These are phyloP conservation scores for Lithobates pipiens DNA, from an alignment of 2,797 vertebrate species.

Conservation along the genomic window DNA sequence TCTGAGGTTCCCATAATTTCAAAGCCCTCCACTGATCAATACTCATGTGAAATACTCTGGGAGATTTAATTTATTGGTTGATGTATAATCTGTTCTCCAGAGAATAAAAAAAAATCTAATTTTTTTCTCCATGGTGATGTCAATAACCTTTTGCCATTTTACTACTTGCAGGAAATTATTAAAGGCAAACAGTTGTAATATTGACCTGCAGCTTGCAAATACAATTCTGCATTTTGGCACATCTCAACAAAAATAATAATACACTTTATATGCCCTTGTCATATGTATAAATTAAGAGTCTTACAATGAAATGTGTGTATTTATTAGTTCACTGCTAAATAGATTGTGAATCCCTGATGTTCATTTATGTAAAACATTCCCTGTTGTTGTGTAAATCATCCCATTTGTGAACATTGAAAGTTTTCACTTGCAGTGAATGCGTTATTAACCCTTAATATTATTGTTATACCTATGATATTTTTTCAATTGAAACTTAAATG, in stretches of 20 bases:
- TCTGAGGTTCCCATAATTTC: slow-evolving; percentile 22
- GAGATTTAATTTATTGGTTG: slow-evolving; percentile 39
- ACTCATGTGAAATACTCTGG: slow-evolving; percentile 26
- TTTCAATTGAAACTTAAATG: too few species aligned
- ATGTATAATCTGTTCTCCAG: slow-evolving; percentile 35
- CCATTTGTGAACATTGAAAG: too few species aligned
- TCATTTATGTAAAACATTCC: too few species aligned
- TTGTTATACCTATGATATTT: too few species aligned
- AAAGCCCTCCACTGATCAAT: slow-evolving; percentile 42
- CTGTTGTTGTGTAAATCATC: too few species aligned
- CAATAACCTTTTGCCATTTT: slow-evolving; percentile 30
- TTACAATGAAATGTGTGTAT: too few species aligned
- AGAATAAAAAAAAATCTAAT: slow-evolving; percentile 1
- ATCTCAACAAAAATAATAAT: neutral
- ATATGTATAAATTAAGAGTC: too few species aligned
- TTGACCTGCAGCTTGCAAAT: neutral
- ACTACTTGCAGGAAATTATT: slow-evolving; percentile 5
- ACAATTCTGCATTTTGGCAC: neutral
- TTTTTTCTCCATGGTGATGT: slow-evolving; percentile 28
- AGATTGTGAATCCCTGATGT: too few species aligned
- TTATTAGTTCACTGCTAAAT: too few species aligned
- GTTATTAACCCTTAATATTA: too few species aligned
- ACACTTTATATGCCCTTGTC: too few species aligned
- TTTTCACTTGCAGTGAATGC: too few species aligned
- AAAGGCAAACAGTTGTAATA: neutral